Evolutionary conservation across 2,888 invertebrate genomes (phyloP), one percentile per base, ranked within the genome.

Genomic region (Clunio marinus): DNA sequence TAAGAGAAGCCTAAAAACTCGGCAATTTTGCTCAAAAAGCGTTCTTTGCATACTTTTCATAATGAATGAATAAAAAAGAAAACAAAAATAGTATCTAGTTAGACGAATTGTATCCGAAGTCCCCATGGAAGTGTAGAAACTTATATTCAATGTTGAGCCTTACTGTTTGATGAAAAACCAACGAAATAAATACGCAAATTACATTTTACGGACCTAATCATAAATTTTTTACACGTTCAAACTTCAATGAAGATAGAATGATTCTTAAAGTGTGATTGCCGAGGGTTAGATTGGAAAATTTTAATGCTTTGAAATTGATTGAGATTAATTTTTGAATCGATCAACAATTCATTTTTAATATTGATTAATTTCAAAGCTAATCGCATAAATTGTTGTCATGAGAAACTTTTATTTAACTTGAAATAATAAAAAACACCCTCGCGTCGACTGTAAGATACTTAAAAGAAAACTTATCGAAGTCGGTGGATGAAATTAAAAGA

Each of bases 131-230:
- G 13, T 15, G 28, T 27, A 32, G 41, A 37, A 22, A 28, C 59
- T 41, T 62, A 37, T 62, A 41, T 37, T 62, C 62, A 41, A 41
- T 62, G 62, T 62, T 62, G 62, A 62, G 62, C 62, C 62, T 62
- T 62, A 62, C 41, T 28, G 22, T 37, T 62, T 22, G 37, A 57
- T 27, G 17, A 57, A 41, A 60, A 62, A 62, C 32, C 7, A 37
- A 60, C 20, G 35, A 62, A 59, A 59, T 28, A 13, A 62, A 37
- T 13, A 62, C 20, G 37, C 22, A 22, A 37, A 37, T 24, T 62
- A 62, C 22, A 35, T 35, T 27, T 41, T 22, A 62, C 35, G 62
- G 62, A 37, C 62, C 62, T 62, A 62, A 62, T 35, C 32, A 37
- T 41, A 62, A 62, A 24, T 62, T 62, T 62, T 62, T n/a, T 41